Evolutionary conservation across 2,797 vertebrate genomes (phyloP), one percentile per base, ranked within the genome.

Genomic region (Pantherophis alleghaniensis): DNA sequence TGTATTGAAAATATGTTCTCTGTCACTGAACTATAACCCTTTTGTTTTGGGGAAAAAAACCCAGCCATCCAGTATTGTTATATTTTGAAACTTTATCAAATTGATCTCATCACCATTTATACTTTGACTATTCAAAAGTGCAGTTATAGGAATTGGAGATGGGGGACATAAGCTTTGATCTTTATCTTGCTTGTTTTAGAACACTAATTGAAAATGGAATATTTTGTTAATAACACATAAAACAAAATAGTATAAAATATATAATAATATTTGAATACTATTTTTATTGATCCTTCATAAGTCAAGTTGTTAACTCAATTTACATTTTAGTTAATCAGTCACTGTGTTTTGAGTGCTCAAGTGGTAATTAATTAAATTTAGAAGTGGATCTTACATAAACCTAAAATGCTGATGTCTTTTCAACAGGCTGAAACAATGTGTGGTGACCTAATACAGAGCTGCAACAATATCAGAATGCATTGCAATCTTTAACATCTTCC

Each of bases 81-180:
- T 9, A 14, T 56, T 93, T 95, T 94, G 94, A 93, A 87, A 55
- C 26, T 66, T 60, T 47, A 89, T 37, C 53, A 18, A 26, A 14
- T 51, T 83, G 9, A 69, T 32, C 37, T 69, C n/a, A 32, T 57
- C 20, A 13, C n/a, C 11, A 37, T 60, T 89, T 79, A 56, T 79
- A 66, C 92, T 94, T 96, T 91, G 61, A 93, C 61, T 94, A 61
- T 83, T 42, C 9, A n/a, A 1, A 51, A 53, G 10, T 55, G 79
- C 14, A 89, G 6, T 18, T 96, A 66, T 56, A 28, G 56, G 60
- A 92, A 94, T 94, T 90, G 24, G 20, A 2, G 28, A 37, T 0
- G 1, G 22, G 69, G 69, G 32, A 86, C 10, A 20, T 47, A n/a
- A 51, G 37, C 20, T 0, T 37, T 91, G 13, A 18, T 63, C 22